Conservation (phyloP, 2,888 invertebrate genomes). For the Acleris laterana region DNA sequence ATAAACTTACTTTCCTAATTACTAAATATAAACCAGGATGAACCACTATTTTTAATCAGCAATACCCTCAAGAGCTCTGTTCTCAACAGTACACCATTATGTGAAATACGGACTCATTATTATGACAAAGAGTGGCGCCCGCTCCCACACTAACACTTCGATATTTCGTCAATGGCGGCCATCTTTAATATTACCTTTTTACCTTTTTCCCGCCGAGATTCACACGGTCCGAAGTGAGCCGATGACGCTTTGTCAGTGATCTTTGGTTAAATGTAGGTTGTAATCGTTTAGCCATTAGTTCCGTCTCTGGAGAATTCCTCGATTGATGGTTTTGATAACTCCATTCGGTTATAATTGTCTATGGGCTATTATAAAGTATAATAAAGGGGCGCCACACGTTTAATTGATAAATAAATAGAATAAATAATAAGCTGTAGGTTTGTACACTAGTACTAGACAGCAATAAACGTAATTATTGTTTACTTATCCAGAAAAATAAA, state of each 20-base stretch:
- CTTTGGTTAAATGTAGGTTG: constrained; percentile 51
- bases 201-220: constrained; percentile 52
- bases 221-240: constrained; percentile 70
- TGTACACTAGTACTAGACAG: too few relatives aligned
- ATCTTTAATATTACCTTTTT: constrained; percentile 50
- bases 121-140: constrained; percentile 62
- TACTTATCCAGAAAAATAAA: too few relatives aligned
- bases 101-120: constrained; percentile 63
- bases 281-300: constrained; percentile 59
- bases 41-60: constrained; percentile 1
- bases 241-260: constrained; percentile 54
- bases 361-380: constrained; percentile 5
- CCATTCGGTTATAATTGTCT: constrained; percentile 46
- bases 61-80: not conserved
- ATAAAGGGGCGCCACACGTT: constrained; percentile 44
- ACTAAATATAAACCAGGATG: not conserved
- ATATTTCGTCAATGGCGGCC: constrained; percentile 67
- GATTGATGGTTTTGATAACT: constrained; percentile 65
- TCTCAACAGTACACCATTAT: constrained; percentile 52
- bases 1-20: too few relatives aligned
- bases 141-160: constrained; percentile 69
- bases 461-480: too few relatives aligned
- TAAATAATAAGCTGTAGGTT: too few relatives aligned
- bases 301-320: constrained; percentile 44
- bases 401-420: constrained; percentile 16